A percentile compares a stretch with the other conserved stretches of the same genome.
phyloP scores from a whole-genome alignment of 2,797 vertebrate species.

The Scleropages formosus region DNA sequence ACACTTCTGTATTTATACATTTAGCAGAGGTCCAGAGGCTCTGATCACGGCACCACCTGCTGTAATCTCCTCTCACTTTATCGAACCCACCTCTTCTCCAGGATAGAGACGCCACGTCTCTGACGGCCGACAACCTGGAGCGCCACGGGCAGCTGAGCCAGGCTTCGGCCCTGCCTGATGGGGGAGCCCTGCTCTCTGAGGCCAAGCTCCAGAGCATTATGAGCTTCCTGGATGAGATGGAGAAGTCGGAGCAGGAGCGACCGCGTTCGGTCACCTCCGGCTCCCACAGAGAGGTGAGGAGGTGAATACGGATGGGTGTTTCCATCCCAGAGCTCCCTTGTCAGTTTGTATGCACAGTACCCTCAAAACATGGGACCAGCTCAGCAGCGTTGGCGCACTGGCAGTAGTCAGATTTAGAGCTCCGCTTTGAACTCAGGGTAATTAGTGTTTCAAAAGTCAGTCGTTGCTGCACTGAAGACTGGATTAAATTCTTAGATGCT shows the following conservation, averaged over 20 bases:
- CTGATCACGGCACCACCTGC: too few species aligned
- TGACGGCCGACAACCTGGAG: conserved; percentile 90
- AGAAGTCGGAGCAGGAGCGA: conserved; percentile 82
- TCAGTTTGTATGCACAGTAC: too few species aligned
- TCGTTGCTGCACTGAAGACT: too few species aligned
- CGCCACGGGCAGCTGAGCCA: conserved; percentile 78
- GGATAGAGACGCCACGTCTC: conserved; percentile 76
- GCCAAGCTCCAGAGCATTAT: conserved; percentile 93
- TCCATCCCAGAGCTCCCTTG: too few species aligned
- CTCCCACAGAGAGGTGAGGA: conserved; percentile 72
- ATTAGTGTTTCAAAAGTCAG: too few species aligned
- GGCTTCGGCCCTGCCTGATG: conserved; percentile 61
- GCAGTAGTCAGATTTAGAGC: too few species aligned
- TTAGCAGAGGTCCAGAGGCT: too few species aligned
- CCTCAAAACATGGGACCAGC: too few species aligned
- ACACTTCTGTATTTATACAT: not conserved
- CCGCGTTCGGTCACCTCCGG: conserved; percentile 75
- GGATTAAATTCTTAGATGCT: too few species aligned
- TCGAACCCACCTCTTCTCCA: conserved; percentile 42
- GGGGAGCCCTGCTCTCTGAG: conserved; percentile 82
- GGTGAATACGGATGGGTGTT: not conserved
- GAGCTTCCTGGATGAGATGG: conserved; percentile 94
- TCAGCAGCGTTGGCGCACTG: too few species aligned
- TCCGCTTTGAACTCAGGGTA: too few species aligned
- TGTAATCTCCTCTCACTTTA: not conserved